phyloP scores from a whole-genome alignment of 2,113 vertebrate genomes.

The Actenoides lindsayi region DNA sequence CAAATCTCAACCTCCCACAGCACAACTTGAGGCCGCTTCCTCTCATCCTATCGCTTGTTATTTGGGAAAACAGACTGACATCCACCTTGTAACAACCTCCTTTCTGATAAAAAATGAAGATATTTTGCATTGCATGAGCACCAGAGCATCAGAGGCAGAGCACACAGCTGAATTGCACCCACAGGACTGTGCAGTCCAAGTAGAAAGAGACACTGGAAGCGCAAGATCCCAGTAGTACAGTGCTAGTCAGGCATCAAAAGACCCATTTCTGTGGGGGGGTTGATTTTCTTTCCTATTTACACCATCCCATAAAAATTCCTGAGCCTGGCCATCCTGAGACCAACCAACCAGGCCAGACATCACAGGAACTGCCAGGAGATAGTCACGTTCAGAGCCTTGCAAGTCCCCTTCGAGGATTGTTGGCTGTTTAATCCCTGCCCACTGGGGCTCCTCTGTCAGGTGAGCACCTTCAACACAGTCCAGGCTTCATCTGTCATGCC shows the following conservation, averaged over 20 bases:
- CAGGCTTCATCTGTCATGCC: neutral
- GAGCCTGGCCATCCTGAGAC: neutral
- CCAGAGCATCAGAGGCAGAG: neutral
- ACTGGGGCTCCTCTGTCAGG: fast-evolving
- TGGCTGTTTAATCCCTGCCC: neutral
- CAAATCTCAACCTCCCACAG: neutral
- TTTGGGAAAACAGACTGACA: neutral
- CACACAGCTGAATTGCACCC: neutral
- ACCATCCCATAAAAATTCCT: neutral
- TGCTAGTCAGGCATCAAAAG: neutral
- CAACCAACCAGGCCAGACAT: neutral
- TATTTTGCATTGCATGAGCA: neutral
- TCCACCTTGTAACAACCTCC: neutral
- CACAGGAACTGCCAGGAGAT: neutral
- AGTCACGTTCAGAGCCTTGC: neutral
- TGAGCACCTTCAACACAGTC: fast-evolving
- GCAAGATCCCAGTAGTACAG: neutral
- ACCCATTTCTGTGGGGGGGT: neutral
- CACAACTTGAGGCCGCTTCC: neutral
- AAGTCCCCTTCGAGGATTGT: neutral
- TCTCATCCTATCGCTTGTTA: neutral
- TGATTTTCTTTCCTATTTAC: neutral
- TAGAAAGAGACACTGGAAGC: neutral
- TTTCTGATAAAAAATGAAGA: neutral
- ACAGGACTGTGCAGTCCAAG: neutral